These are phyloP conservation scores for Irena cyanogastra DNA, from an alignment of 2,113 vertebrate genomes.

Conservation along the genomic window DNA sequence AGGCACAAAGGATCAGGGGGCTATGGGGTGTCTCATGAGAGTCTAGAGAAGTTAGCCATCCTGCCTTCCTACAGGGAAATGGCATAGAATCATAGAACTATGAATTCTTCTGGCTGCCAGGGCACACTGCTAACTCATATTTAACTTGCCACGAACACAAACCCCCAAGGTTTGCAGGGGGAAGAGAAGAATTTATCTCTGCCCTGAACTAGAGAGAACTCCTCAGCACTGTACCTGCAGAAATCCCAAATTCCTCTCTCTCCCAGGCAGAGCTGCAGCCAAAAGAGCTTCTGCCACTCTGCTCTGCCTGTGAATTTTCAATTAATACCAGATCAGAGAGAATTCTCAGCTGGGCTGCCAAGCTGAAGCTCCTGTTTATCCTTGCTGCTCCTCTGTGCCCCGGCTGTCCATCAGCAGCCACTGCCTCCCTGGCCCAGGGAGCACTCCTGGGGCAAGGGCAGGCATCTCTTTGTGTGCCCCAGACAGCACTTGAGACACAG, in stretches of 20 bases:
- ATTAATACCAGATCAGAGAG: neutral
- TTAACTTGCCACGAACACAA: neutral
- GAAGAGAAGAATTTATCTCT: neutral
- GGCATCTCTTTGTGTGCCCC: accelerated
- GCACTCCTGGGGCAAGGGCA: neutral
- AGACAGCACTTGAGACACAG: neutral
- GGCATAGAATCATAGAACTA: neutral
- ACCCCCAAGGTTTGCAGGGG: neutral
- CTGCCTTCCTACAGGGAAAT: neutral
- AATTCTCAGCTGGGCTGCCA: neutral
- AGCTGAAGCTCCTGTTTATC: neutral
- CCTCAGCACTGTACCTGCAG: neutral
- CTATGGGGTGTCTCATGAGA: neutral
- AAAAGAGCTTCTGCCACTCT: neutral
- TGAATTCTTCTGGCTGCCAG: neutral
- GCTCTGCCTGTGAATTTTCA: neutral
- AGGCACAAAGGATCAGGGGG: neutral
- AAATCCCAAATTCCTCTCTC: neutral
- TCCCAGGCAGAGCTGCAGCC: neutral
- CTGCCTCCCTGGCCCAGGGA: neutral
- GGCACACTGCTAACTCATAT: neutral
- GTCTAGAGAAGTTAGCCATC: neutral
- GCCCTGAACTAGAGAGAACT: neutral
- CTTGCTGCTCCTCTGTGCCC: neutral
- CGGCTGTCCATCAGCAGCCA: neutral